Base-by-base conservation (phyloP, 2,113 vertebrate species). In the Lycocorax pyrrhopterus region DNA sequence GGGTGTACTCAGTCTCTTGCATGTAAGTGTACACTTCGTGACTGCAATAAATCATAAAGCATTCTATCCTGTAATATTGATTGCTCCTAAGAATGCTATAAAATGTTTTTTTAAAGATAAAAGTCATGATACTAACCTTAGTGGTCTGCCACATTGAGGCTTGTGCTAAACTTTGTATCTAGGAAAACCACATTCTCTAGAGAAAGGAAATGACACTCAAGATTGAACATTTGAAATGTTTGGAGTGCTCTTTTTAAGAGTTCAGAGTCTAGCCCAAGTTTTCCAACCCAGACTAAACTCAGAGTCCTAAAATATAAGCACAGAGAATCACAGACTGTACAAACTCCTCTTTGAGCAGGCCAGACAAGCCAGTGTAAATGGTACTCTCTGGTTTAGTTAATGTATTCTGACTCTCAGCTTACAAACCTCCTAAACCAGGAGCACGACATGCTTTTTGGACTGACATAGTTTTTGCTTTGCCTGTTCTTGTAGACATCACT, bases 221-320 rank as follows among this genome's bases (percentile, higher is more conserved):
- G 63, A 63, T 2, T 23, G 67, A 41, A 52, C 56, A 64, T 92
- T 37, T 67, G 13, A 91, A 94, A 77, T 71, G 47, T 74, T 74
- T 91, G 68, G 68, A 86, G 59, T 71, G 25, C 11, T 84, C 43
- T 92, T 90, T 68, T 47, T 39, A 75, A 60, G 30, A 77, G 30
- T 49, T 23, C 13, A 44, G 46, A 66, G 27, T 59, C 64, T 47
- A 90, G 35, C 64, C 17, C 82, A 60, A 59, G 55, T 86, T 93
- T 93, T 88, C 59, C 13, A 71, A 71, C 10, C 26, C 35, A 90
- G 91, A 86, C 79, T 94, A 95, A 96, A 95, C 78, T 83, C 44
- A 77, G 11, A 80, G 35, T 47, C 53, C 68, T 85, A 93, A 95
- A 92, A 94, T 41, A 84, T 67, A 92, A 93, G 92, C 92, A 93